phyloP scores from a whole-genome alignment of 2,797 vertebrate genomes.

The Phrynocephalus guinanensis region DNA sequence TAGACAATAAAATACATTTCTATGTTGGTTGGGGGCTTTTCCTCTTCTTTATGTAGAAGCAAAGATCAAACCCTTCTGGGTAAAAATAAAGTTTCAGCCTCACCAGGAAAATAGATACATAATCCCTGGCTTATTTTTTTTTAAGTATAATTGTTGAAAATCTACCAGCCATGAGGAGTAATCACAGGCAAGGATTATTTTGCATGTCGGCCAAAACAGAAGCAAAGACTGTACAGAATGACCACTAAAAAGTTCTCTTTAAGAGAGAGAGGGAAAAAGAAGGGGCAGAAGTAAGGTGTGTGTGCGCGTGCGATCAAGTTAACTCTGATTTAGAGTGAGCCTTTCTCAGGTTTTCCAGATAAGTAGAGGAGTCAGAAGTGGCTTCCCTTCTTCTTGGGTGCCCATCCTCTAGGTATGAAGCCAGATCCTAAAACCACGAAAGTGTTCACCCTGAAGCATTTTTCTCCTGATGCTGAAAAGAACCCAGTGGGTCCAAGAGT shows the following conservation, averaged over 20 bases:
- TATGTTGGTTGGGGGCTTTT: constrained; percentile 64
- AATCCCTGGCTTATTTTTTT: constrained; percentile 73
- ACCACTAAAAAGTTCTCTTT: constrained; percentile 66
- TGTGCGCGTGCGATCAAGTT: too few relatives aligned
- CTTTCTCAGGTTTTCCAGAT: too few relatives aligned
- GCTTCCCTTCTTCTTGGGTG: too few relatives aligned
- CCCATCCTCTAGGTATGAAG: too few relatives aligned
- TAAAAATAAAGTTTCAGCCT: constrained; percentile 84
- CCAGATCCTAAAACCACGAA: too few relatives aligned
- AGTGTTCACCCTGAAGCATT: too few relatives aligned
- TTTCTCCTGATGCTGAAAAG: too few relatives aligned
- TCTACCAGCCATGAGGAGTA: constrained; percentile 72
- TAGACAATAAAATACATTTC: constrained; percentile 78
- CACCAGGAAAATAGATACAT: constrained; percentile 86
- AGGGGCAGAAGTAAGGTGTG: too few relatives aligned
- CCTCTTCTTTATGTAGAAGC: constrained; percentile 64
- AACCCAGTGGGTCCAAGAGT: too few relatives aligned
- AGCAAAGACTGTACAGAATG: constrained; percentile 41
- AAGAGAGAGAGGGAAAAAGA: too few relatives aligned
- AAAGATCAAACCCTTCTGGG: constrained; percentile 83
- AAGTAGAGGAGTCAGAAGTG: too few relatives aligned
- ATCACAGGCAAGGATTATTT: constrained; percentile 77
- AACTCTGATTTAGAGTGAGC: too few relatives aligned
- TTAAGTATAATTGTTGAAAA: constrained; percentile 69
- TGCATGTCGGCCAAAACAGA: constrained; percentile 71